Conservation (phyloP, 2,888 invertebrate species). For the Caenorhabditis sp. region DNA sequence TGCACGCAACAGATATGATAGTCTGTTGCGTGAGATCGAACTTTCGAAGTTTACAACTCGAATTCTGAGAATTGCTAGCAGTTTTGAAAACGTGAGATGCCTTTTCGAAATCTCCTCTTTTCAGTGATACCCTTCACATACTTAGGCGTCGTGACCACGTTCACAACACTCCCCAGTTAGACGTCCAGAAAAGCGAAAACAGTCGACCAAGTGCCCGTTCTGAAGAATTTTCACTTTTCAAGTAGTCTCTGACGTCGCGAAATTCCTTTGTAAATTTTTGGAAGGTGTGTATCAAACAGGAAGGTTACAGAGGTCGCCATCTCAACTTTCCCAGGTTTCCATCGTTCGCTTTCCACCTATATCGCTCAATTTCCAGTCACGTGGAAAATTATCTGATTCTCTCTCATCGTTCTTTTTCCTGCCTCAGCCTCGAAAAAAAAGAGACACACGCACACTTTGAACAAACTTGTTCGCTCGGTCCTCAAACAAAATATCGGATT, state of each 20-base stretch:
- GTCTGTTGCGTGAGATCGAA: too few species aligned
- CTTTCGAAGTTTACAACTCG: too few species aligned
- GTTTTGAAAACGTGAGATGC: too few species aligned
- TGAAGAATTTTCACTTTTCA: not conserved
- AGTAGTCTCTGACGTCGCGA: too few species aligned
- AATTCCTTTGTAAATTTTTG: too few species aligned
- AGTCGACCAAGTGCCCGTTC: not conserved
- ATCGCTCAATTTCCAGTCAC: constrained; percentile 16
- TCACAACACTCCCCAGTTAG: too few species aligned
- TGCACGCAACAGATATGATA: too few species aligned
- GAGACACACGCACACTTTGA: constrained; percentile 3
- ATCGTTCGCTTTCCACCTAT: not conserved
- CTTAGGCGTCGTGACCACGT: too few species aligned
- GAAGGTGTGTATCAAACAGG: not conserved
- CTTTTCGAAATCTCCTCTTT: too few species aligned
- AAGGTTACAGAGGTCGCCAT: not conserved
- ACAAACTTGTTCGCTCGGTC: constrained; percentile 13
- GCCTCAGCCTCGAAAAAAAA: not conserved
- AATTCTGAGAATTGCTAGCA: too few species aligned
- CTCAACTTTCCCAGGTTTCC: not conserved
- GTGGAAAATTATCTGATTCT: constrained; percentile 19
- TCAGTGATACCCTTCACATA: too few species aligned
- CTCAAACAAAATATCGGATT: constrained; percentile 29
- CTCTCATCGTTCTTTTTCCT: not conserved
- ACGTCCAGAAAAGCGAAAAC: not conserved